Conservation (phyloP, 1,140 invertebrate species). For the Subanguina moxae region DNA sequence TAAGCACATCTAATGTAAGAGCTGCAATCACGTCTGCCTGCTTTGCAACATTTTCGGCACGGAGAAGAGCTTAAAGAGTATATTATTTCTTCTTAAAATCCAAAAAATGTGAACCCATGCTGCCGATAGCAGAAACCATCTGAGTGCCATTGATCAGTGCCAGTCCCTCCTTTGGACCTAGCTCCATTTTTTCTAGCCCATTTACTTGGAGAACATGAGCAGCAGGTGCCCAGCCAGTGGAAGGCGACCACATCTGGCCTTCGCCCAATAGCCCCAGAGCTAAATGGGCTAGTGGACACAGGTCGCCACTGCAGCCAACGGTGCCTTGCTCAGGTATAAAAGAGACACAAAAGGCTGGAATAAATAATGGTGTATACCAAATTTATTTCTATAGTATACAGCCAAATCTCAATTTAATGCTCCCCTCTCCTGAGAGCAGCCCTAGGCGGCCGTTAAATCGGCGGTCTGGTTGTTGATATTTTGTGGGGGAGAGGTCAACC, state of each 20-base stretch:
- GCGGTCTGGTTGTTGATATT: too few species aligned
- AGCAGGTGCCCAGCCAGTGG: conserved; percentile 71
- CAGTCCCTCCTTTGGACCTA: conserved; percentile 71
- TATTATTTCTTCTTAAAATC: conserved; percentile 13
- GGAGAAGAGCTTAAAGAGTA: conserved; percentile 65
- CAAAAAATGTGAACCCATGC: conserved; percentile 63
- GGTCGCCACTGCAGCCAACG: conserved; percentile 72
- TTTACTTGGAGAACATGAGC: conserved; percentile 66
- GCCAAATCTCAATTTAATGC: too few species aligned
- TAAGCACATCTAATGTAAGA: conserved; percentile 70
- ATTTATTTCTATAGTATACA: too few species aligned
- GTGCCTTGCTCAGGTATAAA: conserved; percentile 73
- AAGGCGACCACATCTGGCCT: conserved; percentile 73
- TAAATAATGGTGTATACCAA: too few species aligned
- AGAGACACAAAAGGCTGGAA: conserved; percentile 68
- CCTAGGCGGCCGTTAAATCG: too few species aligned
- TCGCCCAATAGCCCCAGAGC: conserved; percentile 69
- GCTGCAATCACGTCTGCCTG: conserved; percentile 73
- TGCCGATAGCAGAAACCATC: conserved; percentile 70
- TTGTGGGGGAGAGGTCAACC: too few species aligned
- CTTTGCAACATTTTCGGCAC: conserved; percentile 66
- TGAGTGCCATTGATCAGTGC: conserved; percentile 75
- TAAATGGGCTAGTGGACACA: conserved; percentile 71
- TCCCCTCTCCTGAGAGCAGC: too few species aligned
- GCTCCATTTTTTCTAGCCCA: conserved; percentile 65